Conservation (phyloP, 2,797 vertebrate species). For the Chiroxiphia lanceolata region DNA sequence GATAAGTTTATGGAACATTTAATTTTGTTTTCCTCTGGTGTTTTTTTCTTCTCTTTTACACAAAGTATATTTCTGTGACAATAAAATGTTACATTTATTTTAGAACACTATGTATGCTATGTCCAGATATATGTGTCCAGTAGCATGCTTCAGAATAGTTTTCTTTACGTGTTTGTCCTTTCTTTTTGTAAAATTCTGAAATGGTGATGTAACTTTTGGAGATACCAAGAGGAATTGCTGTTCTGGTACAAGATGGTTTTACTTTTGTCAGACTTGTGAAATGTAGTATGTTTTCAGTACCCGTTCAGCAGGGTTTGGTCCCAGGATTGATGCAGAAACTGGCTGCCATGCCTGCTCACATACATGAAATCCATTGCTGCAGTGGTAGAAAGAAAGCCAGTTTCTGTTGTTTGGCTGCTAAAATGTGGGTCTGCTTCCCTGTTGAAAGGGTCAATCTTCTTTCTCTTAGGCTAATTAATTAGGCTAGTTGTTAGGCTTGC, state of each 20-base stretch:
- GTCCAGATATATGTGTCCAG: rapidly evolving
- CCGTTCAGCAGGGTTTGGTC: not conserved
- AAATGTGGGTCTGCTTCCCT: not conserved
- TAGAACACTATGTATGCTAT: not conserved
- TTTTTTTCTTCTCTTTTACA: not conserved
- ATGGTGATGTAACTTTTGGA: not conserved
- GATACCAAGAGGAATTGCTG: not conserved
- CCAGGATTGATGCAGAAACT: not conserved
- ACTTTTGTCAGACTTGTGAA: not conserved
- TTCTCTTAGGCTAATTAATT: not conserved
- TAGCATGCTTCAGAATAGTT: not conserved
- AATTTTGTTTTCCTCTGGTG: not conserved
- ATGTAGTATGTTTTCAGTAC: not conserved
- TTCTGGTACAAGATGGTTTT: not conserved
- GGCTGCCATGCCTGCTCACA: not conserved
- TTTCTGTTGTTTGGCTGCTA: not conserved
- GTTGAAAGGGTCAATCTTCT: not conserved
- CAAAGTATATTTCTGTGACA: not conserved
- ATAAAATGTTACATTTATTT: not conserved
- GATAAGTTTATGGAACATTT: not conserved
- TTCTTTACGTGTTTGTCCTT: not conserved
- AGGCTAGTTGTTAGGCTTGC: not conserved
- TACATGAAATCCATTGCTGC: not conserved
- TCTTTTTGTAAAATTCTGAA: not conserved
- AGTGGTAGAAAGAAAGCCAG: not conserved